Evolutionary conservation across 2,797 vertebrate species (phyloP), one percentile per base, ranked within the genome.

Genomic region (Vireo griseus): DNA sequence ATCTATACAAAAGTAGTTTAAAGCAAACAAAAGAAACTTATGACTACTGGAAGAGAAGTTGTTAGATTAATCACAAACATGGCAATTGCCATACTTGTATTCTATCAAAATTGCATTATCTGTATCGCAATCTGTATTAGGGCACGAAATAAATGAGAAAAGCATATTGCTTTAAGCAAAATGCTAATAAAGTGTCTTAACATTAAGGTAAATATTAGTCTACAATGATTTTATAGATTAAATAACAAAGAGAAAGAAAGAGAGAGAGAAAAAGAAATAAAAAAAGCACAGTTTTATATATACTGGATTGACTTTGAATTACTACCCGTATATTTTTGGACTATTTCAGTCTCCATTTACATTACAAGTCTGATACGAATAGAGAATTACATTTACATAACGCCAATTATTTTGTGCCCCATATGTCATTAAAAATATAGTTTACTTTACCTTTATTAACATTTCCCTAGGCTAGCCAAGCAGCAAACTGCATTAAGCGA

Each of bases 391-490:
- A 97, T 96, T 98, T 97, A 98, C 95, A 76, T 94, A 96, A 97
- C 95, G 92, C 97, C 97, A 97, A 96, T 98, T 98, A 98, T 98
- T 98, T 98, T 97, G 98, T 98, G 98, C 98, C 98, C 98, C 97
- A 95, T 98, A 98, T 97, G 97, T 92, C 98, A 98, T 98, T 98
- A 98, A 98, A 98, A 98, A 98, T 96, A 94, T 98, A 98, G 96
- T 98, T 98, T 98, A 98, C 98, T 96, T 98, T 98, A 98, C 98
- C 98, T 98, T 98, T 75, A 98, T 98, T 97, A 98, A 98, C 87
- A 98, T 97, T 97, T 98, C 98, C 98, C 98, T 98, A 98, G 98
- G 98, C 98, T 98, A 98, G 98, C 98, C 98, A 98, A 98, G 97
- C 98, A 98, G 98, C 98, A 98, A 98, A 98, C 97, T 98, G 98